These are phyloP conservation scores for Pachyramphus minor DNA, from an alignment of 2,113 vertebrate species.

Conservation along the genomic window DNA sequence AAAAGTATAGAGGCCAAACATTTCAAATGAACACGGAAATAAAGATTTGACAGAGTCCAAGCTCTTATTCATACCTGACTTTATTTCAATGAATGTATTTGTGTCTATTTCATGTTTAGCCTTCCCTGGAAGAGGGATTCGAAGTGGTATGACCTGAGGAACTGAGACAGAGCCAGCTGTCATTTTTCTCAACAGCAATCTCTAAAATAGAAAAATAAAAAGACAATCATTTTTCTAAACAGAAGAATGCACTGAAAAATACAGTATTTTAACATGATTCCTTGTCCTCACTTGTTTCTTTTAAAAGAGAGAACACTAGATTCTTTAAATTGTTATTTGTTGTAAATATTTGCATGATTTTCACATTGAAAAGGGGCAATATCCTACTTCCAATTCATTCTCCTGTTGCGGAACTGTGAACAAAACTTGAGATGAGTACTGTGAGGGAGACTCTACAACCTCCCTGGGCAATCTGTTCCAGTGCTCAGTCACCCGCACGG, in stretches of 20 bases:
- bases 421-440: neutral
- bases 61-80: slow-evolving; percentile 80
- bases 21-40: neutral
- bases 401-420: neutral
- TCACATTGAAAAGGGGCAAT: neutral
- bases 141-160: slow-evolving; percentile 89
- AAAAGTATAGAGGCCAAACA: neutral
- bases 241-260: neutral
- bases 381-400: neutral
- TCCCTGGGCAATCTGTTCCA: neutral
- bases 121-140: slow-evolving; percentile 75
- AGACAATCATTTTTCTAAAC: neutral
- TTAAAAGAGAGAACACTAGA: neutral
- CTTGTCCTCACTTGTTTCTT: neutral
- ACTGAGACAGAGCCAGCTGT: slow-evolving; percentile 85
- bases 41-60: neutral
- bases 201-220: neutral
- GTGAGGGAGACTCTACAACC: neutral
- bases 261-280: neutral
- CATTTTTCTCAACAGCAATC: slow-evolving; percentile 74
- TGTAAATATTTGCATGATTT: neutral
- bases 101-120: slow-evolving; percentile 84
- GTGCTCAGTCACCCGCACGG: neutral
- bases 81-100: slow-evolving; percentile 85
- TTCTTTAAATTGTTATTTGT: neutral